Base-by-base conservation (phyloP, 2,113 vertebrate genomes). In the Halichoeres trimaculatus region DNA sequence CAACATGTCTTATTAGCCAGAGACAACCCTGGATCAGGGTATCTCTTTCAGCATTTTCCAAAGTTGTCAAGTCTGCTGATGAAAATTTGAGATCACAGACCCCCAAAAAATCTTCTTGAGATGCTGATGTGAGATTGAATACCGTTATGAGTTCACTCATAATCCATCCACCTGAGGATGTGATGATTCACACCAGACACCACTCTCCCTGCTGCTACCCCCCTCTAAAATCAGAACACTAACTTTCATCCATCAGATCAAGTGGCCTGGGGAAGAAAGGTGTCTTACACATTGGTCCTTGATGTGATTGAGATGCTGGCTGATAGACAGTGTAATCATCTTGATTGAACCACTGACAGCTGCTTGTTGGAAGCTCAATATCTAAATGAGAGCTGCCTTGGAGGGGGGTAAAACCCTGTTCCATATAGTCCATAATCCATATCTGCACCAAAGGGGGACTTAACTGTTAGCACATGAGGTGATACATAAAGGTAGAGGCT, bases 141-240 rank as follows among this genome's bases (percentile, higher is more conserved):
- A 10, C 35, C 38, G 11, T 4, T 17, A 9, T 19, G 54, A 76
- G 70, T 67, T 59, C 57, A 58, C 14, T 55, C 43, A 56, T 74
- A 59, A 79, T 70, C 51, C 43, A 35, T 34, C 61, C 48, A 73
- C 54, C 55, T 9, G 34, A 55, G 41, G 20, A 56, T 40, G 22
- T 36, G 51, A 78, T 76, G 58, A 74, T 47, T 81, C 74, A 81
- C 38, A 65, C 51, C 59, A 55, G 22, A 66, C 19, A 50, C 60
- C 75, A 52, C 43, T 51, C 55, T 53, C 54, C 38, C 55, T 53
- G 55, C 45, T 55, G 12, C 53, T 51, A 58, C 52, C 19, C 38
- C 1, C 63, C 40, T 19, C 34, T 26, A 52, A 14, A 62, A 35
- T 40, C 40, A 54, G 0, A 20, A 7, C 38, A 22, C 30, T 34